Conservation (phyloP, 2,888 invertebrate species). For the Drosophila mettleri region DNA sequence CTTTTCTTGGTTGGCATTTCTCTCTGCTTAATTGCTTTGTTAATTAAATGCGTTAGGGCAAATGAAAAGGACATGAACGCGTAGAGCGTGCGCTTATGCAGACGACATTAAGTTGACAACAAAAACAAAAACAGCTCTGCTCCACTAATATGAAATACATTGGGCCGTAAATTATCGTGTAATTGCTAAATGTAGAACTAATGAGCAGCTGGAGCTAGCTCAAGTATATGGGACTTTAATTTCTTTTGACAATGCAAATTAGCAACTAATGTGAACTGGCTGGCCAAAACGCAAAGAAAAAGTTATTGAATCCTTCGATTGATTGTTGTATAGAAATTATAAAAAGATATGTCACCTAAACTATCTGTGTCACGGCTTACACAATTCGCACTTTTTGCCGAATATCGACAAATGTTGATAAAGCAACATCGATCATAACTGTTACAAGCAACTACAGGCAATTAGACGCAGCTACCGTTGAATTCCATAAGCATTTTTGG, state of each 20-base stretch:
- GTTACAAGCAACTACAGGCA: slow-evolving; percentile 27
- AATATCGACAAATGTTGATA: slow-evolving; percentile 23
- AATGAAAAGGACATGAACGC: slow-evolving; percentile 59
- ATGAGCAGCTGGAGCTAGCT: slow-evolving; percentile 6
- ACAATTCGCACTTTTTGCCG: slow-evolving; percentile 18
- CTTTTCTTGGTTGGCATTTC: slow-evolving; percentile 52
- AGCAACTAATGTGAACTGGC: slow-evolving; percentile 48
- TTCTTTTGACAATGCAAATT: slow-evolving; percentile 55
- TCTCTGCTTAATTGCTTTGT: slow-evolving; percentile 79
- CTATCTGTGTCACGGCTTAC: slow-evolving; percentile 11
- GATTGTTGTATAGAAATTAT: too few relatives aligned
- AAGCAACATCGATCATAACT: slow-evolving; percentile 4
- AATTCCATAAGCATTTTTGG: slow-evolving; percentile 51
- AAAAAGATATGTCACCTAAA: too few relatives aligned
- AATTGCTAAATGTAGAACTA: slow-evolving; percentile 52
- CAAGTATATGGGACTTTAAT: slow-evolving; percentile 58
- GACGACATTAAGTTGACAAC: slow-evolving; percentile 68
- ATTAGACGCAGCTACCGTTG: slow-evolving; percentile 53
- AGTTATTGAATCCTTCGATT: background rate
- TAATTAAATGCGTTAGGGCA: slow-evolving; percentile 77
- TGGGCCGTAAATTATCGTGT: slow-evolving; percentile 65
- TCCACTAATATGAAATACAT: slow-evolving; percentile 71
- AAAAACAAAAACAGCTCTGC: slow-evolving; percentile 8
- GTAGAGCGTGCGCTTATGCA: slow-evolving; percentile 55
- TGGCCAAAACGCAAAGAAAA: too few relatives aligned